A percentile compares a stretch with the other conserved stretches of the same genome.
phyloP scores from a whole-genome alignment of 2,888 invertebrate genomes.

The Agrochola lota region DNA sequence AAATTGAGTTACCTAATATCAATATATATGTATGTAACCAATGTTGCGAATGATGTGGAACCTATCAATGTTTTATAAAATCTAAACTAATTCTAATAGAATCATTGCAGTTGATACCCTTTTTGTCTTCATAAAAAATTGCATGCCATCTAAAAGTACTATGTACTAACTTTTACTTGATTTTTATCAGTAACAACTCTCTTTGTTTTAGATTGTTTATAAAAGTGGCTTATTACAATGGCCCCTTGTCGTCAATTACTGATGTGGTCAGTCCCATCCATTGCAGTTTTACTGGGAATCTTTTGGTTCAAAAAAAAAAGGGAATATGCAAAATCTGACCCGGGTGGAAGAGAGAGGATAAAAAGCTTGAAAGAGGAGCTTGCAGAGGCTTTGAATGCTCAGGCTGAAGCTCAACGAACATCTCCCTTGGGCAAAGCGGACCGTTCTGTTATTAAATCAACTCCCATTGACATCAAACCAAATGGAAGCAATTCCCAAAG shows the following conservation, averaged over 20 bases:
- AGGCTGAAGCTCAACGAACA: conserved; percentile 81
- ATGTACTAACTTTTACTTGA: conserved; percentile 19
- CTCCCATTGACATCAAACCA: conserved; percentile 92
- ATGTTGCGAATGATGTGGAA: background rate
- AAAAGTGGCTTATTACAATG: conserved; percentile 94
- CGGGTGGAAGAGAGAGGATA: conserved; percentile 91
- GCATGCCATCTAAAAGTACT: conserved; percentile 38
- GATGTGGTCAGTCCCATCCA: conserved; percentile 94
- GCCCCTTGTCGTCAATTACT: conserved; percentile 94
- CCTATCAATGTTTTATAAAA: background rate
- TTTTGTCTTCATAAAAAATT: background rate
- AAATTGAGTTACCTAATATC: background rate
- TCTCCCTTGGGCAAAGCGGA: conserved; percentile 87
- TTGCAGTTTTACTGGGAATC: conserved; percentile 94
- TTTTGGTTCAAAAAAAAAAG: conserved; percentile 96
- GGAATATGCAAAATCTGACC: conserved; percentile 93
- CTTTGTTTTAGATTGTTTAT: conserved; percentile 88
- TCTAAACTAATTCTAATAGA: background rate
- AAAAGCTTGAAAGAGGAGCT: conserved; percentile 88
- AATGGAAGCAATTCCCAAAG: conserved; percentile 88
- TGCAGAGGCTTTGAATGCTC: conserved; percentile 86
- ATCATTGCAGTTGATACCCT: background rate
- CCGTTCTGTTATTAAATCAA: conserved; percentile 90
- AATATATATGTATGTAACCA: background rate
- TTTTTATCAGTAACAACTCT: conserved; percentile 44